These are phyloP conservation scores for Acromyrmex charruanus DNA, from an alignment of 1,140 invertebrate species.

Conservation along the genomic window DNA sequence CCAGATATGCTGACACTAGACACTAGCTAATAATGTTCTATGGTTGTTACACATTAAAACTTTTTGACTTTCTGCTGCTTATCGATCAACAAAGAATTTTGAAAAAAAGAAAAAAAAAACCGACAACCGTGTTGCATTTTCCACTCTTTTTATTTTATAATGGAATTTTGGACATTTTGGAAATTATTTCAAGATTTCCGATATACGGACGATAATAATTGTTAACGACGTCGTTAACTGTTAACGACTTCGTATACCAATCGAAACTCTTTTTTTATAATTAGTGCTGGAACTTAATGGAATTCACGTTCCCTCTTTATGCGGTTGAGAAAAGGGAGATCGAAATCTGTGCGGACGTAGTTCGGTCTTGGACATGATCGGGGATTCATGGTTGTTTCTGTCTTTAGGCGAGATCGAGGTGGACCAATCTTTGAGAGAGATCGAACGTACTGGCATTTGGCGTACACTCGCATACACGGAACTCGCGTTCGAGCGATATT, in stretches of 20 bases:
- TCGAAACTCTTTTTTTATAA: slow-evolving; percentile 31
- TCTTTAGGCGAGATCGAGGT: slow-evolving; percentile 35
- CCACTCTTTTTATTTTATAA: neutral
- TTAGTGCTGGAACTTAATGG: neutral
- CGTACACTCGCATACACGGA: neutral
- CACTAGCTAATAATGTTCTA: slow-evolving; percentile 58
- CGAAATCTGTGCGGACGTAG: slow-evolving; percentile 6
- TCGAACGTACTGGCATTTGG: slow-evolving; percentile 1
- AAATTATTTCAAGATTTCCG: slow-evolving; percentile 39
- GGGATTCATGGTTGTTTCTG: slow-evolving; percentile 46
- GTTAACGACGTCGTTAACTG: slow-evolving; percentile 33
- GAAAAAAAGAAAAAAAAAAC: neutral
- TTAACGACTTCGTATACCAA: neutral
- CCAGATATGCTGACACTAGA: slow-evolving; percentile 70
- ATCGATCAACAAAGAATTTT: neutral
- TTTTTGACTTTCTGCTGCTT: neutral
- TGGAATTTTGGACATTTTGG: slow-evolving; percentile 16
- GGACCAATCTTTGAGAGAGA: slow-evolving; percentile 49
- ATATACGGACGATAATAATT: slow-evolving; percentile 28
- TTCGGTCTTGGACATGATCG: slow-evolving; percentile 13
- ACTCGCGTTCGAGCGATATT: slow-evolving; percentile 31
- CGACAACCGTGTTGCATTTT: neutral
- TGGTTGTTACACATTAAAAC: slow-evolving; percentile 47
- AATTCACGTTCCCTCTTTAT: slow-evolving; percentile 32
- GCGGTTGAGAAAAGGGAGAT: slow-evolving; percentile 17